Percentiles rank a stretch among this genome's conserved stretches.
phyloP scores from a whole-genome alignment of 2,888 invertebrate genomes.

The Odontomyia ornata region DNA sequence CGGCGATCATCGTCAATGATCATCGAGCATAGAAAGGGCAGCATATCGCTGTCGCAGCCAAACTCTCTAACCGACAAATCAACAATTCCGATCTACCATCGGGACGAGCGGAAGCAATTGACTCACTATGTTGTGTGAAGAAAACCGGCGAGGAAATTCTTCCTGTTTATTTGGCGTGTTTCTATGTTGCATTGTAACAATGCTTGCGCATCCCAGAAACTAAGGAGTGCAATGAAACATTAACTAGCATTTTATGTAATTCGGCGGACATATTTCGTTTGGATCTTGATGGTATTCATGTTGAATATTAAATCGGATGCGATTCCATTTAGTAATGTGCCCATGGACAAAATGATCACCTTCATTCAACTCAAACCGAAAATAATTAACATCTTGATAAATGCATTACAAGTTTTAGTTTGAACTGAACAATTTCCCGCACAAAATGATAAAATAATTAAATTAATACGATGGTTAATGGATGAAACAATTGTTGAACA shows the following conservation, averaged over 20 bases:
- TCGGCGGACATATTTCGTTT: slow-evolving; percentile 87
- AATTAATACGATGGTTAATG: no score
- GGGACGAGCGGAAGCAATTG: slow-evolving; percentile 93
- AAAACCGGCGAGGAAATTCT: no score
- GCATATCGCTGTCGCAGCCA: slow-evolving; percentile 69
- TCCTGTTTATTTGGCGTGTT: slow-evolving; percentile 92
- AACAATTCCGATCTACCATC: slow-evolving; percentile 76
- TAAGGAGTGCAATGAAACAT: slow-evolving; percentile 88
- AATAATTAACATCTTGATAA: no score
- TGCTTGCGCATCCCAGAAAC: no score
- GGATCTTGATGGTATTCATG: slow-evolving; percentile 92
- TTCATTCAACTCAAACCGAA: no score
- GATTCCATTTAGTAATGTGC: slow-evolving; percentile 70
- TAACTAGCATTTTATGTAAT: slow-evolving; percentile 87
- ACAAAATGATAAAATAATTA: no score
- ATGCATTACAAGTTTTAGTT: no score
- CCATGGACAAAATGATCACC: no score
- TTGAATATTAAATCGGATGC: slow-evolving; percentile 78
- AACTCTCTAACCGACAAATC: slow-evolving; percentile 73
- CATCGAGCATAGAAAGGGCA: slow-evolving; percentile 69
- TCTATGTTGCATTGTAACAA: slow-evolving; percentile 92
- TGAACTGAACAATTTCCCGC: no score
- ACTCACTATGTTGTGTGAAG: slow-evolving; percentile 94
- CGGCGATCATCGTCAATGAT: slow-evolving; percentile 75
- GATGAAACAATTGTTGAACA: no score